Evolutionary conservation across 1,140 invertebrate species (phyloP), one percentile per base, ranked within the genome.

Genomic region (Epicauta chinensis): DNA sequence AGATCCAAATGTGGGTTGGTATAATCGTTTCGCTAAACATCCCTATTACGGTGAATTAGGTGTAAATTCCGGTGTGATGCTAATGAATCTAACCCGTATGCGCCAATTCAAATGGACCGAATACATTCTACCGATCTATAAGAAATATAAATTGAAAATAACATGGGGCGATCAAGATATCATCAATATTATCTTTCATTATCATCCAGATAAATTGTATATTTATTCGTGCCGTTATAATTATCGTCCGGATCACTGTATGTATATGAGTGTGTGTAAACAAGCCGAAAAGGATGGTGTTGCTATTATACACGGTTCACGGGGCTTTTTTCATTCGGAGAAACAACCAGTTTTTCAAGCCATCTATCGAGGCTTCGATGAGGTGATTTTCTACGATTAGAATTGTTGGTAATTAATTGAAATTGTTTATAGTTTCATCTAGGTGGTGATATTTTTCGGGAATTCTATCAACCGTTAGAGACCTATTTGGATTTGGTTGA

Each of bases 161-260:
- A 92, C 89, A 2, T 97, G 91, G 90, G 94, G 93, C n/a, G 93
- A 97, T 74, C 94, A 97, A 73, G 93, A 97, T 75, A 91, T 97
- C 51, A 92, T 97, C 55, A 97, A 97, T 69, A 93, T 97, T 56
- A 87, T 95, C 61, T 96, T 97, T 69, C 87, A 93, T 72, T 89
- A 85, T 72, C 84, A 94, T 78, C 84, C 89, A 77, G 89, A 89
- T 49, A 85, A 88, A 61, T 72, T 97, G 11, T 85, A 85, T 56
- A 74, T 92, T 30, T 84, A 91, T 69, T 80, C 85, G 0, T 97
- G 93, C 68, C 78, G 88, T 43, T 93, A 88, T 72, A 97, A 97
- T 71, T 97, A 91, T 67, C 80, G 93, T 44, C 85, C 92, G 7
- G 93, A 97, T 74, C 93, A 97, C 68, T 97, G 93, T 68, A 93